Evolutionary conservation across 2,113 vertebrate species (phyloP).

Genomic region (Delphinus delphis): DNA sequence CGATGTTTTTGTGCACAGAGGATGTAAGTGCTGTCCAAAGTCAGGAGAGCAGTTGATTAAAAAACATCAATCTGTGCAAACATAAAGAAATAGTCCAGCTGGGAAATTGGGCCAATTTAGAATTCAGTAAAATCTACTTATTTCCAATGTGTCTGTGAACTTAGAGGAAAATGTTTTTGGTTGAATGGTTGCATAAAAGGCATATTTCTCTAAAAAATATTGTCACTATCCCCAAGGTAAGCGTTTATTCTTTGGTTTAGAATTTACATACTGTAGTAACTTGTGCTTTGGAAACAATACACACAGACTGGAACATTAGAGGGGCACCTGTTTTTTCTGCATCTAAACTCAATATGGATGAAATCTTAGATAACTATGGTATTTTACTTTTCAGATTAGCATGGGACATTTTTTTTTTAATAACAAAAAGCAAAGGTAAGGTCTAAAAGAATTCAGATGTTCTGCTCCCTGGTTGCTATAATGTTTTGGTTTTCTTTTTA

Average conservation of each 20-base stretch:
- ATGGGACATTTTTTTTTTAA: neutral
- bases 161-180: neutral
- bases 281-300: neutral
- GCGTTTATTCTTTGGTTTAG: neutral
- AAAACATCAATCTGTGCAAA: slow-evolving; percentile 13
- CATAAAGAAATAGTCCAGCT: neutral
- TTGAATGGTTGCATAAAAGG: neutral
- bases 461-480: neutral
- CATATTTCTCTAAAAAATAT: slow-evolving; percentile 22
- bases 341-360: neutral
- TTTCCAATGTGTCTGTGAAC: neutral
- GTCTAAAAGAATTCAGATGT: slow-evolving; percentile 18
- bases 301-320: neutral
- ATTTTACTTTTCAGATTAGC: slow-evolving; percentile 46
- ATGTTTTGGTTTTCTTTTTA: neutral
- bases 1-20: slow-evolving; percentile 23
- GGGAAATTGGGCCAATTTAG: neutral
- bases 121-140: neutral
- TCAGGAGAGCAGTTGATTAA: slow-evolving; percentile 21
- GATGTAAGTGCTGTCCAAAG: neutral
- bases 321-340: neutral
- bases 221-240: neutral
- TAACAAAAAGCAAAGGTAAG: slow-evolving; percentile 33
- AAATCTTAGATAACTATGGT: neutral
- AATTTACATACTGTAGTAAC: neutral